Conservation (phyloP, 2,888 invertebrate genomes). For the Omphaloscelis lunosa region DNA sequence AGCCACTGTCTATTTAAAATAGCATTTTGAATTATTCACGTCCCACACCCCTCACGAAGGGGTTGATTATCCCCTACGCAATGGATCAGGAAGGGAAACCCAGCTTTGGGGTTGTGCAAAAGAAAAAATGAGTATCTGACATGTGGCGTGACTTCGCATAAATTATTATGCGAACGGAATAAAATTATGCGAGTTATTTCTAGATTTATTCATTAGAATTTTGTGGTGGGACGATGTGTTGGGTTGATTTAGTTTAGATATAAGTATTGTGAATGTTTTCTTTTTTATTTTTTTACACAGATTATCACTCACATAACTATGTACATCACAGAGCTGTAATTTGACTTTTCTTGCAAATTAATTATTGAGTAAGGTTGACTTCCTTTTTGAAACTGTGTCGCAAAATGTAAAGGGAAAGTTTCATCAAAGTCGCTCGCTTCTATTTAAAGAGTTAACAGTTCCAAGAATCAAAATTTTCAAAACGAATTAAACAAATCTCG, state of each 20-base stretch:
- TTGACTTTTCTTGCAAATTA: constrained; percentile 11
- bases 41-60: constrained; percentile 74
- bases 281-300: no score
- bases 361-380: constrained; percentile 17
- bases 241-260: constrained; percentile 6
- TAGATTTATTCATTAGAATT: constrained; percentile 45
- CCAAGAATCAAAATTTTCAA: constrained; percentile 44
- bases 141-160: constrained; percentile 62
- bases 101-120: constrained; percentile 68
- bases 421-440: constrained; percentile 29
- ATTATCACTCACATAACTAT: neutral
- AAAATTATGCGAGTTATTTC: constrained; percentile 30
- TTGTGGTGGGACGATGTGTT: neutral
- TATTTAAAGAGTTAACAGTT: constrained; percentile 21
- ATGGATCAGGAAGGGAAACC: constrained; percentile 76
- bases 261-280: neutral
- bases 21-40: constrained; percentile 82
- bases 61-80: constrained; percentile 80
- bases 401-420: constrained; percentile 46
- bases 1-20: constrained; percentile 76
- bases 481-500: constrained; percentile 51
- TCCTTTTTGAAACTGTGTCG: constrained; percentile 12
- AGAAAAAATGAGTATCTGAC: constrained; percentile 68
- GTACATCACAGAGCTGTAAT: neutral
- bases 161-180: constrained; percentile 42